These are phyloP conservation scores for Drosophila tsacasi DNA, from an alignment of 1,140 invertebrate species.

Conservation along the genomic window DNA sequence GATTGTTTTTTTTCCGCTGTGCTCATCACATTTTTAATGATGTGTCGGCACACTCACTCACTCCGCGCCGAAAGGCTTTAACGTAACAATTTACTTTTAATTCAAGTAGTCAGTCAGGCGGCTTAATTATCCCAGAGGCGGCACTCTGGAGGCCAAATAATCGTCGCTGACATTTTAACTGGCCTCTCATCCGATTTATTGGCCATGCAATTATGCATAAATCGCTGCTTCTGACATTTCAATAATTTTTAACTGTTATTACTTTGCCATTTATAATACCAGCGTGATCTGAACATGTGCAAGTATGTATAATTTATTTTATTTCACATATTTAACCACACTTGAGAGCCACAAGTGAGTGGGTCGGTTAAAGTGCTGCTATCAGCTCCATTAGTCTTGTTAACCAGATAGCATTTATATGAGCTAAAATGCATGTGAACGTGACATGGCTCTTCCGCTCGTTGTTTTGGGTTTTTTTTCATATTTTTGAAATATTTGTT, in stretches of 20 bases:
- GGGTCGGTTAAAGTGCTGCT: neutral
- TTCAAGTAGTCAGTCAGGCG: slow-evolving; percentile 38
- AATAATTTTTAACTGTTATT: slow-evolving; percentile 77
- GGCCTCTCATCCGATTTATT: slow-evolving; percentile 58
- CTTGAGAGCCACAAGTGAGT: neutral
- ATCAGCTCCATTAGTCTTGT: slow-evolving; percentile 21
- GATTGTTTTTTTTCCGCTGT: slow-evolving; percentile 54
- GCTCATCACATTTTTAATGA: slow-evolving; percentile 64
- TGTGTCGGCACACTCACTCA: slow-evolving; percentile 22
- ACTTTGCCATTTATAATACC: slow-evolving; percentile 51
- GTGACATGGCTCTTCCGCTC: neutral
- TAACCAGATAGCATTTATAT: slow-evolving; percentile 14
- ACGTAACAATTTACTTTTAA: slow-evolving; percentile 51
- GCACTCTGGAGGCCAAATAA: slow-evolving; percentile 66
- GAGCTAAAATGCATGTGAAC: neutral
- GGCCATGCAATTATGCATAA: slow-evolving; percentile 64
- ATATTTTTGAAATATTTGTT: neutral
- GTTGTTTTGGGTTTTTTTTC: too few relatives aligned
- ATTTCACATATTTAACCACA: slow-evolving; percentile 11
- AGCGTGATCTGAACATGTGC: slow-evolving; percentile 5
- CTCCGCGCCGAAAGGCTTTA: slow-evolving; percentile 36
- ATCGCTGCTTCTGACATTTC: slow-evolving; percentile 57
- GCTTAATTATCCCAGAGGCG: slow-evolving; percentile 58
- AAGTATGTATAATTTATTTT: slow-evolving; percentile 6
- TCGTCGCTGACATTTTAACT: slow-evolving; percentile 63